Evolutionary conservation across 53 echinoderm and acorn worm species (phyloP).

Genomic region (Stichopus horrens): DNA sequence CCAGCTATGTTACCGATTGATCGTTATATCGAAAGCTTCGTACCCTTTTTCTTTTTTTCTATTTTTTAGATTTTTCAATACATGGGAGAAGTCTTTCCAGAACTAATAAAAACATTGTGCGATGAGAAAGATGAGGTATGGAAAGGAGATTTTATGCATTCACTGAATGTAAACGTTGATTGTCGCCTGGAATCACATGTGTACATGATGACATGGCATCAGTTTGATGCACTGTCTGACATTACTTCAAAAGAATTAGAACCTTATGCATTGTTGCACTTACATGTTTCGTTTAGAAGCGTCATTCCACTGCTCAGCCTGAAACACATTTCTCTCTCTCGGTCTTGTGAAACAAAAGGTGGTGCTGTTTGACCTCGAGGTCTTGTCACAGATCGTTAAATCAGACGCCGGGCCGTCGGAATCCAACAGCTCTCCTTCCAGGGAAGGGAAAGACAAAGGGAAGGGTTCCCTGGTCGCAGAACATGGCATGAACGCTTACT

Average conservation of each 20-base stretch:
- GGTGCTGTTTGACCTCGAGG: slow-evolving; percentile 86
- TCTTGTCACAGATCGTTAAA: slow-evolving; percentile 82
- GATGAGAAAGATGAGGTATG: slow-evolving; percentile 89
- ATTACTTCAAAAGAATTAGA: not conserved
- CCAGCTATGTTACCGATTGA: not conserved
- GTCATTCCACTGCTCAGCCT: no score
- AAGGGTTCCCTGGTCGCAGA: slow-evolving; percentile 28
- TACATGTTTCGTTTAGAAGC: not conserved
- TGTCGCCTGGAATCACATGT: not conserved
- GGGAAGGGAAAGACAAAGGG: not conserved
- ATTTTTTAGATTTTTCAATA: slow-evolving; percentile 79
- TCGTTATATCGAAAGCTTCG: not conserved
- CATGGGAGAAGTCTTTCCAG: slow-evolving; percentile 90
- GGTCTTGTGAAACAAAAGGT: slow-evolving; percentile 54
- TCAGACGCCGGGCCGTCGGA: slow-evolving; percentile 70
- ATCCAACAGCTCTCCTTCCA: not conserved
- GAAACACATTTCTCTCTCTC: no score
- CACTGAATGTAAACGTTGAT: not conserved
- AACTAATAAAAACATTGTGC: slow-evolving; percentile 72
- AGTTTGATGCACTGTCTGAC: not conserved
- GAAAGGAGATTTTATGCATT: not conserved
- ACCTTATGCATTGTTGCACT: not conserved
- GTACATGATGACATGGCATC: no score
- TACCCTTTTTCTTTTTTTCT: not conserved
- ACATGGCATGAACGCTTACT: slow-evolving; percentile 83